Evolutionary conservation across 2,113 vertebrate species (phyloP), one percentile per base, ranked within the genome.

Genomic region (Alethe diademata): DNA sequence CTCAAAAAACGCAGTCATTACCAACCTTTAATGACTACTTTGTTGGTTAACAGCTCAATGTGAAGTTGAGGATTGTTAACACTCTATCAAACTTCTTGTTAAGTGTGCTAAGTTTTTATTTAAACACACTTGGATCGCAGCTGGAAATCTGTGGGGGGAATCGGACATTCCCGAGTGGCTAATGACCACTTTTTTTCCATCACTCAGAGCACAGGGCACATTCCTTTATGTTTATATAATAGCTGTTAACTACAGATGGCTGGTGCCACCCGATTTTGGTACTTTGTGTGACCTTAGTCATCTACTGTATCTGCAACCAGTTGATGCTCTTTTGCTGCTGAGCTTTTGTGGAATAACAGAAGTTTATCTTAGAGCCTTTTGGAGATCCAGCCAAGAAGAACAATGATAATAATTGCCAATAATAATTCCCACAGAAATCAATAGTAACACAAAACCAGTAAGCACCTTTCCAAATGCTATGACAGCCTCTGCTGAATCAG

Each of bases 41-140:
- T 98, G 97, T 98, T 97, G 97, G 93, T 98, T 98, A 98, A 98
- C 97, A 98, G 98, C 97, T 97, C 92, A 80, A 97, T 78, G 96
- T 95, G 97, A 98, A 98, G 98, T 96, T 96, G 96, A 97, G 79
- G 98, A 96, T 97, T 97, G 98, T 98, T 98, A 98, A 98, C 98
- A 98, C 98, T 97, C 98, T 95, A 98, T 98, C 98, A 98, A 98
- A 98, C 97, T 95, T 97, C 98, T 97, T 94, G 97, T 98, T 98
- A 98, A 96, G 96, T 83, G 97, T 43, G 50, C 96, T 93, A 85
- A 92, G 93, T 94, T 98, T 98, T 98, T 97, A 97, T 96, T 97
- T 97, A 94, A 97, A 96, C 91, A 90, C 91, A 88, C 97, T 98
- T 94, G 95, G 94, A 92, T 96, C 13, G 69, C 97, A 98, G 97